Percentiles rank a stretch among this genome's conserved stretches.
Evolutionary conservation across 2,888 invertebrate genomes (phyloP).

Genomic region (Cartodere bifasciata): DNA sequence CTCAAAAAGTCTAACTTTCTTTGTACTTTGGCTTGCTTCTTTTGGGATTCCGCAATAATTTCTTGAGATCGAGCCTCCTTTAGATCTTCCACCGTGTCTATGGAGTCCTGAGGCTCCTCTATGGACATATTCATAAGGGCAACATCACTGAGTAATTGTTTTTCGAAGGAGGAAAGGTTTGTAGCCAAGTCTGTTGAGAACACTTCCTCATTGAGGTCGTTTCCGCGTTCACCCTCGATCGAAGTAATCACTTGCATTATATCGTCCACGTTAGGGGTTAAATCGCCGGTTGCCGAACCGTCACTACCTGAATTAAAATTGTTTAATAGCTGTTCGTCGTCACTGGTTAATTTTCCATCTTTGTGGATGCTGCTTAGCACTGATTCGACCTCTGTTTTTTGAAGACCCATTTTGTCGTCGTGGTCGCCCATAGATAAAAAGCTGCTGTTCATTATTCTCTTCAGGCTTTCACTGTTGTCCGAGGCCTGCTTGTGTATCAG

Average conservation of each 20-base stretch:
- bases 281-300: constrained; percentile 38
- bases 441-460: constrained; percentile 40
- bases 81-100: constrained; percentile 33
- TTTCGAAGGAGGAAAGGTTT: constrained; percentile 26
- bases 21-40: constrained; percentile 49
- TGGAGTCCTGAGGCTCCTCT: constrained; percentile 31
- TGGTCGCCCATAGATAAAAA: constrained; percentile 46
- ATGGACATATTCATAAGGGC: constrained; percentile 42
- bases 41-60: constrained; percentile 39
- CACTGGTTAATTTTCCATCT: constrained; percentile 23
- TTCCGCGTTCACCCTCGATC: constrained; percentile 47
- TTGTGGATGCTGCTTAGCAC: constrained; percentile 33
- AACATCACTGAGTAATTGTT: constrained; percentile 36
- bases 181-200: constrained; percentile 25
- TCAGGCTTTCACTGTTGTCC: too few relatives aligned
- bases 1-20: constrained; percentile 59
- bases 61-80: constrained; percentile 38
- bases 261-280: constrained; percentile 48
- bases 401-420: constrained; percentile 35
- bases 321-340: constrained; percentile 55
- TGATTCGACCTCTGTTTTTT: constrained; percentile 42
- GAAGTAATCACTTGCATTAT: constrained; percentile 66
- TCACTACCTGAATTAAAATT: constrained; percentile 35
- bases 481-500: constrained; percentile 24
- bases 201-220: constrained; percentile 24